Conservation (phyloP, 2,797 vertebrate species). For the Danio jaintianensis region DNA sequence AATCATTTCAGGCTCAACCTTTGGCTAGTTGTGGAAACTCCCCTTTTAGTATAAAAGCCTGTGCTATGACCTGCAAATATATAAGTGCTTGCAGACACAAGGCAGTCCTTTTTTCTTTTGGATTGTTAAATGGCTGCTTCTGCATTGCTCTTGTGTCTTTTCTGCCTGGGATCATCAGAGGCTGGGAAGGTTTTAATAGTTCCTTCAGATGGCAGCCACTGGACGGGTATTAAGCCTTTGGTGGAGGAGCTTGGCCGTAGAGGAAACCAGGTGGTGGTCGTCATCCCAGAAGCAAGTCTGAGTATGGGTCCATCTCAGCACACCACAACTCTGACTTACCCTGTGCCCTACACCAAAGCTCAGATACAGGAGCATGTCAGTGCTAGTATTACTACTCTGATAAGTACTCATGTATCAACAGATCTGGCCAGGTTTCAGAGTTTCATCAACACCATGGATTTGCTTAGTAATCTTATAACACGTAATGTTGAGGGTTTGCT, state of each 20-base stretch:
- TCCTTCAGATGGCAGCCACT: conserved; percentile 76
- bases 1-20: background rate
- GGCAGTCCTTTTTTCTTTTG: background rate
- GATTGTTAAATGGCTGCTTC: conserved; percentile 13
- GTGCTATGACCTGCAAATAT: background rate
- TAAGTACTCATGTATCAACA: conserved; percentile 29
- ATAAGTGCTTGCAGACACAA: background rate
- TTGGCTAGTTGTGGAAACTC: conserved; percentile 1
- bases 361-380: background rate
- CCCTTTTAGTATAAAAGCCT: conserved; percentile 13
- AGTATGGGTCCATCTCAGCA: conserved; percentile 59
- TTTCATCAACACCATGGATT: background rate
- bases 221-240: conserved; percentile 73
- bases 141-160: conserved; percentile 9
- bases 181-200: conserved; percentile 71
- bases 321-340: conserved; percentile 68
- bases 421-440: conserved; percentile 3
- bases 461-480: conserved; percentile 8
- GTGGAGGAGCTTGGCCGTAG: conserved; percentile 64
- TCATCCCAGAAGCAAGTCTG: conserved; percentile 59
- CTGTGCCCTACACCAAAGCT: conserved; percentile 43
- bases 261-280: conserved; percentile 72
- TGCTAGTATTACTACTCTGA: fast-evolving
- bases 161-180: conserved; percentile 31
- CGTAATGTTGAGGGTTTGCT: conserved; percentile 54